These are phyloP conservation scores for Periphyllus acericola DNA, from an alignment of 2,888 invertebrate species.

Conservation along the genomic window DNA sequence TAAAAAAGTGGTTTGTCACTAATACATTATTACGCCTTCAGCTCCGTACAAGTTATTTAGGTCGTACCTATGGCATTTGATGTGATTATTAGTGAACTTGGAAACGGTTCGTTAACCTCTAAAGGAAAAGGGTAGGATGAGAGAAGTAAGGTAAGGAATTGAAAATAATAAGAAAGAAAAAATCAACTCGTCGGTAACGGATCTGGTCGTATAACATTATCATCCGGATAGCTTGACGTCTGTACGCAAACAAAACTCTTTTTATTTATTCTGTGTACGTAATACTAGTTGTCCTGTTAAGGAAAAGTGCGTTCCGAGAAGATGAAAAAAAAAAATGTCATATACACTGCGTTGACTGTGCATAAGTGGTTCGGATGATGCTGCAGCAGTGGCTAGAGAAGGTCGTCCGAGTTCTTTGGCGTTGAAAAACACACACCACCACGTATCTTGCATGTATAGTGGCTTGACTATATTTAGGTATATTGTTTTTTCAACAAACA, in stretches of 20 bases:
- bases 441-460: slow-evolving; percentile 4
- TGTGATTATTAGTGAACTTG: slow-evolving; percentile 22
- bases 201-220: slow-evolving; percentile 56
- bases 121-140: not conserved
- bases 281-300: slow-evolving; percentile 59
- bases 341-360: slow-evolving; percentile 34
- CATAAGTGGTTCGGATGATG: slow-evolving; percentile 54
- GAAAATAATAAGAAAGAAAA: slow-evolving; percentile 50
- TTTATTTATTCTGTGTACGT: slow-evolving; percentile 60
- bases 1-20: not conserved
- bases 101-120: slow-evolving; percentile 54
- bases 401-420: slow-evolving; percentile 49
- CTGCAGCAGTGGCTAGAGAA: slow-evolving; percentile 25
- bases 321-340: slow-evolving; percentile 40
- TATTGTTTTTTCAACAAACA: slow-evolving; percentile 57
- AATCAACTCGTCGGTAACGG: slow-evolving; percentile 57
- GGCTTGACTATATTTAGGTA: slow-evolving; percentile 55
- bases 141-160: slow-evolving; percentile 2
- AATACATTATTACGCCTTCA: not conserved
- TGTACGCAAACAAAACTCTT: slow-evolving; percentile 52
- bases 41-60: not conserved
- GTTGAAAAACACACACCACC: slow-evolving; percentile 52
- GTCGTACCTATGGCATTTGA: slow-evolving; percentile 13
- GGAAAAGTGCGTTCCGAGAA: slow-evolving; percentile 62
- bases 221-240: slow-evolving; percentile 53